Evolutionary conservation across 2,113 vertebrate genomes (phyloP).

Genomic region (Plecturocebus donacophilus): DNA sequence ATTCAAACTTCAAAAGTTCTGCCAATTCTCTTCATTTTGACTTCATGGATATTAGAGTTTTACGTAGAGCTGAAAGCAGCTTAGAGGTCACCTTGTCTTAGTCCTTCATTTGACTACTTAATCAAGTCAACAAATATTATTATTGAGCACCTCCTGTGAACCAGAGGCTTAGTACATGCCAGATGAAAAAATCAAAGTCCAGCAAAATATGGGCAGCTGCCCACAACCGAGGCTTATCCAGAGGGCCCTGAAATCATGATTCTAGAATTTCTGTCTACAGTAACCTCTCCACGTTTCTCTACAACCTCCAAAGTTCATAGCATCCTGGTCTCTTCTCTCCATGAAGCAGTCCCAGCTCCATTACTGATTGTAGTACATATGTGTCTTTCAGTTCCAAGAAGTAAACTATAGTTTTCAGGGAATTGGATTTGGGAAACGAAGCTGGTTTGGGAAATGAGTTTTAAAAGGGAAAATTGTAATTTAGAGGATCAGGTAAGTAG

Average conservation of each 20-base stretch:
- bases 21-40: background rate
- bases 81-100: slow-evolving; percentile 23
- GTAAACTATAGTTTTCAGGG: background rate
- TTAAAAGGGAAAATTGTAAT: background rate
- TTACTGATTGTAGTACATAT: background rate
- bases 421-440: background rate
- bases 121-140: background rate
- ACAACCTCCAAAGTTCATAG: background rate
- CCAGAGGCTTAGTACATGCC: background rate
- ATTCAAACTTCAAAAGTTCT: background rate
- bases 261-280: background rate
- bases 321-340: background rate
- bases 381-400: background rate
- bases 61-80: background rate
- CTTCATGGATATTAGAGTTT: background rate
- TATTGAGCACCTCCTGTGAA: background rate
- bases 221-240: background rate
- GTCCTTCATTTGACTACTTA: slow-evolving; percentile 5
- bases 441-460: slow-evolving; percentile 20
- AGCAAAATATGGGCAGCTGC: background rate
- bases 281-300: background rate
- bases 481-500: background rate
- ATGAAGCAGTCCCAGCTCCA: fast-evolving
- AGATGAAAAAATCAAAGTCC: background rate
- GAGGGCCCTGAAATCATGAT: background rate